These are phyloP conservation scores for Pelvicachromis taeniatus DNA, from an alignment of 2,113 vertebrate genomes.

Conservation along the genomic window DNA sequence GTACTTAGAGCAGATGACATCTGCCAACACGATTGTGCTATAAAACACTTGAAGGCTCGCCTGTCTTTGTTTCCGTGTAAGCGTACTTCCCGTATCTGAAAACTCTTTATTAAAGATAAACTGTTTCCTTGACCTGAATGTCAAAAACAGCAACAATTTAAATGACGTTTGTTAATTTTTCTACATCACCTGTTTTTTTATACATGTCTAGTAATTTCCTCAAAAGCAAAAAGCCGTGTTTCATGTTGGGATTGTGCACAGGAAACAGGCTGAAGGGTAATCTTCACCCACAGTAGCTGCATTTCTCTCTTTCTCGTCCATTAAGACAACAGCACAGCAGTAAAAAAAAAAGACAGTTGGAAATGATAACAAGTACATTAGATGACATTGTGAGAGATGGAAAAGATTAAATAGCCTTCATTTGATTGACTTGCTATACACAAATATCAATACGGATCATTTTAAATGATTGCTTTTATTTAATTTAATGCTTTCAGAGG, in stretches of 20 bases:
- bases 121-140: not conserved
- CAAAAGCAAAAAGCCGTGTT: not conserved
- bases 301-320: not conserved
- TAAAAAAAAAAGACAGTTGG: not conserved
- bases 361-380: not conserved
- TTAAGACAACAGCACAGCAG: not conserved
- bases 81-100: not conserved
- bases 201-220: not conserved
- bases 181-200: not conserved
- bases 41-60: not conserved
- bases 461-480: not conserved
- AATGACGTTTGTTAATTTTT: not conserved
- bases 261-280: not conserved
- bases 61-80: not conserved
- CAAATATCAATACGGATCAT: not conserved
- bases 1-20: not conserved
- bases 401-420: not conserved
- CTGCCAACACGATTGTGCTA: fast-evolving
- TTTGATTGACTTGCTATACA: not conserved
- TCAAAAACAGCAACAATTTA: not conserved
- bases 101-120: not conserved
- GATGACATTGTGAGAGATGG: not conserved
- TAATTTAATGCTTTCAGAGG: not conserved
- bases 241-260: not conserved
- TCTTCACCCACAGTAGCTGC: not conserved